These are phyloP conservation scores for Eupithecia inturbata DNA, from an alignment of 2,888 invertebrate species.

Conservation along the genomic window DNA sequence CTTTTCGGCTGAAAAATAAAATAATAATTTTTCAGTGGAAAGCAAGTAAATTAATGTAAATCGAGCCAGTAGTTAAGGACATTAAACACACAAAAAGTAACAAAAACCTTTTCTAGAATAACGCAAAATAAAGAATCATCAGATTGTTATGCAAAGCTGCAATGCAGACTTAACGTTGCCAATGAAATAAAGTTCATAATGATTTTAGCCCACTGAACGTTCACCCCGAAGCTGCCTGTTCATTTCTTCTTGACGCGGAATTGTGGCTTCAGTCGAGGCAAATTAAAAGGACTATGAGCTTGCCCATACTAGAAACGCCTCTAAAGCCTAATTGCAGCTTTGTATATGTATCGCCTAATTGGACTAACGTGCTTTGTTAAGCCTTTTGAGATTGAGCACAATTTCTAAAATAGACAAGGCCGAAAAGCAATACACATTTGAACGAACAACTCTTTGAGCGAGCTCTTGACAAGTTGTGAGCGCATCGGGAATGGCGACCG, in stretches of 20 bases:
- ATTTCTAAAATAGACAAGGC: not conserved
- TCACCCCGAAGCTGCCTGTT: slow-evolving; percentile 41
- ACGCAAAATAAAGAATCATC: not conserved
- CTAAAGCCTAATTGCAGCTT: slow-evolving; percentile 55
- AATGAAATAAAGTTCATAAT: not conserved
- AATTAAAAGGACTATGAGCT: slow-evolving; percentile 51
- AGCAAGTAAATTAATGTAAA: too few species aligned
- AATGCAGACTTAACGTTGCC: not conserved
- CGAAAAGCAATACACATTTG: slow-evolving; percentile 1
- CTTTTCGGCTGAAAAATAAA: too few species aligned
- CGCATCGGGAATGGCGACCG: not conserved
- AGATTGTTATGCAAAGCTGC: not conserved
- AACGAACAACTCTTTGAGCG: not conserved
- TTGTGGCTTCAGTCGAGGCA: slow-evolving; percentile 46
- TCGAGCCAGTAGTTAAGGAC: not conserved
- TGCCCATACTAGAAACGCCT: slow-evolving; percentile 49
- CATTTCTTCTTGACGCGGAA: slow-evolving; percentile 48
- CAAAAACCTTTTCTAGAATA: not conserved
- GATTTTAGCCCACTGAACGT: slow-evolving; percentile 38
- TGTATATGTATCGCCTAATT: slow-evolving; percentile 55
- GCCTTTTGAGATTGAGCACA: slow-evolving; percentile 32
- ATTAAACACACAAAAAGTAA: not conserved
- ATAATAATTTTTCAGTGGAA: too few species aligned
- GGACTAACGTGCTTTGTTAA: slow-evolving; percentile 49
- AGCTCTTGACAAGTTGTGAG: not conserved